Percentiles rank a stretch among this genome's conserved stretches.
These are phyloP conservation scores for Rhinella marina DNA, from an alignment of 2,797 vertebrate genomes.

Conservation along the genomic window DNA sequence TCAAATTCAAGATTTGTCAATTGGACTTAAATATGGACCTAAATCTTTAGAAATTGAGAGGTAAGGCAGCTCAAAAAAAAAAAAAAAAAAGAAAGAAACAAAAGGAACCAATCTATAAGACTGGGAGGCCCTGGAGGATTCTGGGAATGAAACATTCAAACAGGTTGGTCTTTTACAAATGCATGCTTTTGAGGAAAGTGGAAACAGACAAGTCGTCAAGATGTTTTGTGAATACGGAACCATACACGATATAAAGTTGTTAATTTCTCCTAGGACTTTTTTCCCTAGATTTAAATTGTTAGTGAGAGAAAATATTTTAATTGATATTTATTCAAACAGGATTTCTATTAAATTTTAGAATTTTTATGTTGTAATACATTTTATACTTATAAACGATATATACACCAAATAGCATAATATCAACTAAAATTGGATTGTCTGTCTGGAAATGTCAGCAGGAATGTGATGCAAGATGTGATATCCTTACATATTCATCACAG, in stretches of 20 bases:
- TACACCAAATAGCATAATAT: background rate
- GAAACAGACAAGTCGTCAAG: background rate
- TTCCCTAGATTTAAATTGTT: background rate
- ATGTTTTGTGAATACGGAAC: background rate
- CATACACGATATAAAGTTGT: background rate
- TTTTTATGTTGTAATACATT: background rate
- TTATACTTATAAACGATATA: background rate
- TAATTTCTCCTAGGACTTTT: background rate
- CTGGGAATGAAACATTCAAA: conserved; percentile 52
- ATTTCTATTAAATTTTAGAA: background rate
- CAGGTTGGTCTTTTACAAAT: conserved; percentile 49
- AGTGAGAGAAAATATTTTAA: background rate
- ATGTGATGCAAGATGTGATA: conserved; percentile 27
- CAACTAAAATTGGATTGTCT: background rate
- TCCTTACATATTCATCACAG: conserved; percentile 7
- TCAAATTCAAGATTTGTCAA: background rate
- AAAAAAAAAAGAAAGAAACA: background rate
- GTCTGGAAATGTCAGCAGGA: conserved; percentile 16
- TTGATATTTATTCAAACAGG: background rate
- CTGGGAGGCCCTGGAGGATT: conserved; percentile 42
- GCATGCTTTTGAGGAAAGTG: background rate
- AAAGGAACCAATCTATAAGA: conserved; percentile 8
- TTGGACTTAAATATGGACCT: background rate
- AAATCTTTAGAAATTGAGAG: background rate
- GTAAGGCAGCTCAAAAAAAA: background rate